Conservation (phyloP, 2,797 vertebrate genomes). For the Lepidocolaptes lacrymiger region DNA sequence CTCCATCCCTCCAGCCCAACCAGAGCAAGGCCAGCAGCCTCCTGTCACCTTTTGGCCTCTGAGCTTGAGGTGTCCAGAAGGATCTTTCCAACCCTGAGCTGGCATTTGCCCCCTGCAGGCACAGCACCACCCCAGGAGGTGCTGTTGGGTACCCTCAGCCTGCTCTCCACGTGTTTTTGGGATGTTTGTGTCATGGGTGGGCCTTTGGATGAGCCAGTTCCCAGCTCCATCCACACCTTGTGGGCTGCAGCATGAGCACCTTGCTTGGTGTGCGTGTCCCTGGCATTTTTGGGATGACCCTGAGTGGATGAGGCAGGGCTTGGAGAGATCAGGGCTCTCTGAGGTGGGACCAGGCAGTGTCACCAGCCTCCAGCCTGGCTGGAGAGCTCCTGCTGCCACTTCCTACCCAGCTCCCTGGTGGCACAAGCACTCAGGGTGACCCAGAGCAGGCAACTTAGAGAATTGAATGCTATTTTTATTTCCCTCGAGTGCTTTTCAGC, state of each 20-base stretch:
- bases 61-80: background rate
- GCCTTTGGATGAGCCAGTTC: too few species aligned
- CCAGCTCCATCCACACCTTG: background rate
- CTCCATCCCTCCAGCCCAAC: background rate
- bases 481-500: background rate
- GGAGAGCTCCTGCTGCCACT: background rate
- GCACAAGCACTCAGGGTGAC: background rate
- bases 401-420: background rate
- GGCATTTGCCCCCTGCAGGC: background rate
- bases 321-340: background rate
- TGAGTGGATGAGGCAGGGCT: background rate
- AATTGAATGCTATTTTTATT: fast-evolving
- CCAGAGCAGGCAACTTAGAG: background rate
- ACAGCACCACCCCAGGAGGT: background rate
- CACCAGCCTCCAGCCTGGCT: background rate
- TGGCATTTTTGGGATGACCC: background rate
- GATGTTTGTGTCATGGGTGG: background rate
- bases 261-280: background rate
- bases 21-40: background rate
- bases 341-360: fast-evolving
- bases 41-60: background rate
- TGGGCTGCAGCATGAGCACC: fast-evolving
- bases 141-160: background rate
- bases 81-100: background rate
- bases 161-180: background rate